Base-by-base conservation (phyloP, 2,888 invertebrate genomes). In the Synanthedon formicaeformis region DNA sequence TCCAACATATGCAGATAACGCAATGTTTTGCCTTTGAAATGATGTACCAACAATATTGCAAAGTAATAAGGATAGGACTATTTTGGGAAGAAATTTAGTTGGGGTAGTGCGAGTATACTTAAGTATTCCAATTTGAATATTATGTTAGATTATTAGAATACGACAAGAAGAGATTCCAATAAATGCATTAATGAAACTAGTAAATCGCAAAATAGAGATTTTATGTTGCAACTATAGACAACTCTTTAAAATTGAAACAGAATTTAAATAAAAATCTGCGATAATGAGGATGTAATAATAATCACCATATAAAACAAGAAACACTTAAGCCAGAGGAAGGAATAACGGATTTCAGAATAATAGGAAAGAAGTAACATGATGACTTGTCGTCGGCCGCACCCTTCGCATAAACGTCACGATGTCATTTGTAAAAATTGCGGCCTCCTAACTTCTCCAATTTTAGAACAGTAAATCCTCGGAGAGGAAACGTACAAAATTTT, bases 371-470 rank as follows among this genome's bases (percentile, higher is more conserved):
- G 85, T 80, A 85, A 86, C 83, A 81, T 81, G 84, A 85, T 87
- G 87, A 86, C 81, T 85, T 84, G 84, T 83, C 78, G 79, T 69
- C 76, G 73, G 71, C 66, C 81, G 81, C 82, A 73, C 84, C 84
- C 84, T 78, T 74, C 74, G 81, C 78, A 81, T 84, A 85, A 84
- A 83, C 83, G 86, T 84, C 85, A 80, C 83, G 77, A 83, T 83
- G 86, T 86, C 86, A 87, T 87, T 87, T 87, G 86, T 86, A 86
- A 87, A 86, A 87, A 86, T 86, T 85, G 85, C 78, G 84, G 82
- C 82, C 76, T 81, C 72, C 73, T 69, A 83, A 85, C 76, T 84
- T 84, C 78, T 77, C 72, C 80, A 81, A 81, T 81, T 84, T 83
- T 66, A 58, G 65, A 70, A 83, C 75, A 80, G 54, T 50, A 61